These are phyloP conservation scores for Agapostemon virescens DNA, from an alignment of 2,888 invertebrate genomes.

Conservation along the genomic window DNA sequence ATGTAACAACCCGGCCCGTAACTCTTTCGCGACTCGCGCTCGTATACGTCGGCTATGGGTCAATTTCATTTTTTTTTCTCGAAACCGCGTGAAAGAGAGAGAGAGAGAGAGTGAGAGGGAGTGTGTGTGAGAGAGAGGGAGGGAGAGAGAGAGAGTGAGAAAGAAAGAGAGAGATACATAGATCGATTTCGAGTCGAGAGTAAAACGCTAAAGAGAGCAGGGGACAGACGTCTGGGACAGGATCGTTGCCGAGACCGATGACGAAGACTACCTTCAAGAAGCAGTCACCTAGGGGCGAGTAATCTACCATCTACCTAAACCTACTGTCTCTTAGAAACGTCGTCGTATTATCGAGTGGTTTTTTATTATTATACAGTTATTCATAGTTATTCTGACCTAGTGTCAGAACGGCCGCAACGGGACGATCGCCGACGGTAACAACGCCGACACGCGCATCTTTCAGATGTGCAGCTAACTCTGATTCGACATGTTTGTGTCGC, in stretches of 20 bases:
- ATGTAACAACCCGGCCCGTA: constrained; percentile 4
- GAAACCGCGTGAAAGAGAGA: constrained; percentile 40
- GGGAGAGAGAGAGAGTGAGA: neutral
- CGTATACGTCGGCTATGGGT: constrained; percentile 61
- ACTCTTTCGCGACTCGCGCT: neutral
- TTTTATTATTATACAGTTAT: constrained; percentile 68
- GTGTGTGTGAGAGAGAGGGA: constrained; percentile 15
- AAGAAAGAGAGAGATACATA: constrained; percentile 32
- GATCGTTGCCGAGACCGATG: constrained; percentile 76
- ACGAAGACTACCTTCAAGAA: constrained; percentile 78
- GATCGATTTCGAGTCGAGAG: constrained; percentile 58
- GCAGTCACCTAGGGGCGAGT: constrained; percentile 80
- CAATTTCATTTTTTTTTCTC: constrained; percentile 33
- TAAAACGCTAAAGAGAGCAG: constrained; percentile 52
- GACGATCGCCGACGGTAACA: constrained; percentile 45
- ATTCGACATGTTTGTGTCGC: neutral
- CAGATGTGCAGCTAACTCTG: no score
- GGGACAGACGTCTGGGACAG: constrained; percentile 72
- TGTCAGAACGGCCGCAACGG: constrained; percentile 55
- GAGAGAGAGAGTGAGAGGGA: neutral
- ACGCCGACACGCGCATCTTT: no score
- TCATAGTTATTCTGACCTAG: constrained; percentile 62
- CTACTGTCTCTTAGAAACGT: constrained; percentile 78
- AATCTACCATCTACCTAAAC: constrained; percentile 80
- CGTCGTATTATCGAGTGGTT: constrained; percentile 76